Conservation (phyloP, 2,888 invertebrate genomes). For the Agriopis marginaria region DNA sequence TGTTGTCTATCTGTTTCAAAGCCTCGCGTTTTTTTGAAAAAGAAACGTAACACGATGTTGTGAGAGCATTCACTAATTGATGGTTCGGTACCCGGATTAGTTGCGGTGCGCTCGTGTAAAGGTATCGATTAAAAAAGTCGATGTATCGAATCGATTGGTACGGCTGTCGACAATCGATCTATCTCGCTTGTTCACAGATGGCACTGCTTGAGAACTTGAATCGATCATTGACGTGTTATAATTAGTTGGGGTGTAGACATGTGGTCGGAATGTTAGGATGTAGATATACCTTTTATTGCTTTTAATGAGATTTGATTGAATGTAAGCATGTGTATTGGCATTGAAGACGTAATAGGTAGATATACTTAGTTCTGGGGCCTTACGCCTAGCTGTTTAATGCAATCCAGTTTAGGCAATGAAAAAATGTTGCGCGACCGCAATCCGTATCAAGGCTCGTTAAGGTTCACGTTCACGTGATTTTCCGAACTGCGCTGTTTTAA, state of each 20-base stretch:
- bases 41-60: constrained; percentile 64
- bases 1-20: constrained; percentile 68
- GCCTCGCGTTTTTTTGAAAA: constrained; percentile 73
- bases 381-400: too few species aligned
- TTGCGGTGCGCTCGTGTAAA: constrained; percentile 65
- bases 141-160: constrained; percentile 74
- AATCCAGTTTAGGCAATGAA: too few species aligned
- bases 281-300: constrained; percentile 59
- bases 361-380: too few species aligned
- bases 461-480: too few species aligned
- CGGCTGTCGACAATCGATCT: constrained; percentile 71
- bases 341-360: too few species aligned
- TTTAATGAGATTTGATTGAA: constrained; percentile 48
- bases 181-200: constrained; percentile 71
- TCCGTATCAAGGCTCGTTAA: too few species aligned
- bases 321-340: too few species aligned
- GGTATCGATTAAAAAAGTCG: constrained; percentile 63
- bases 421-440: too few species aligned
- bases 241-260: constrained; percentile 65
- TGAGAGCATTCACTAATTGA: constrained; percentile 82
- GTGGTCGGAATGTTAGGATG: constrained; percentile 53
- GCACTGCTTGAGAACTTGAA: constrained; percentile 65
- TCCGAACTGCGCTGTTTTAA: too few species aligned
- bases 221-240: constrained; percentile 60
- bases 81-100: constrained; percentile 68